These are phyloP conservation scores for Polypedilum pembai DNA, from an alignment of 1,140 invertebrate genomes.

Conservation along the genomic window DNA sequence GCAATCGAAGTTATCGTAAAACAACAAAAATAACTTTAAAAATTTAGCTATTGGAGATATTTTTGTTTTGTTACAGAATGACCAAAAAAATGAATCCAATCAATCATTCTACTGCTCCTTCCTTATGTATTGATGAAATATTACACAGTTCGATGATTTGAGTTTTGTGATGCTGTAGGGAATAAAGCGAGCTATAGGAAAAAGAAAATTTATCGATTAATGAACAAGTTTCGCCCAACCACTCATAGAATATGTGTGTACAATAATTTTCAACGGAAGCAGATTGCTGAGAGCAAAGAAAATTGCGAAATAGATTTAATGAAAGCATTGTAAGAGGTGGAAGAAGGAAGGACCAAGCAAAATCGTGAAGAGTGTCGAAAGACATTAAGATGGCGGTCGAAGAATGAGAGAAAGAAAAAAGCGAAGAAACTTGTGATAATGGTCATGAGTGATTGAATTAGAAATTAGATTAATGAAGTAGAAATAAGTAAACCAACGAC, in stretches of 20 bases:
- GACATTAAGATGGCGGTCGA: background rate
- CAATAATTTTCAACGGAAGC: background rate
- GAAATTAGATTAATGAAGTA: slow-evolving; percentile 26
- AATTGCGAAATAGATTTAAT: background rate
- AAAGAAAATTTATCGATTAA: background rate
- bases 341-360: background rate
- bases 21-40: too few species aligned
- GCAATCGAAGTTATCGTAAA: too few species aligned
- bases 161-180: background rate
- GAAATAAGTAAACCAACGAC: background rate
- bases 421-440: background rate
- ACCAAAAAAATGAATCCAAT: background rate
- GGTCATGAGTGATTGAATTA: slow-evolving; percentile 26
- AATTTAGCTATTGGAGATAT: too few species aligned
- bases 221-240: slow-evolving; percentile 1
- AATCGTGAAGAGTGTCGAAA: background rate
- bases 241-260: background rate
- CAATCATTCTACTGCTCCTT: slow-evolving; percentile 1
- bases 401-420: background rate
- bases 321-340: background rate
- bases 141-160: slow-evolving; percentile 24
- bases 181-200: background rate
- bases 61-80: background rate
- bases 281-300: background rate
- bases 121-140: slow-evolving; percentile 26